phyloP scores from a whole-genome alignment of 2,797 vertebrate species.

The Amniataba percoides region DNA sequence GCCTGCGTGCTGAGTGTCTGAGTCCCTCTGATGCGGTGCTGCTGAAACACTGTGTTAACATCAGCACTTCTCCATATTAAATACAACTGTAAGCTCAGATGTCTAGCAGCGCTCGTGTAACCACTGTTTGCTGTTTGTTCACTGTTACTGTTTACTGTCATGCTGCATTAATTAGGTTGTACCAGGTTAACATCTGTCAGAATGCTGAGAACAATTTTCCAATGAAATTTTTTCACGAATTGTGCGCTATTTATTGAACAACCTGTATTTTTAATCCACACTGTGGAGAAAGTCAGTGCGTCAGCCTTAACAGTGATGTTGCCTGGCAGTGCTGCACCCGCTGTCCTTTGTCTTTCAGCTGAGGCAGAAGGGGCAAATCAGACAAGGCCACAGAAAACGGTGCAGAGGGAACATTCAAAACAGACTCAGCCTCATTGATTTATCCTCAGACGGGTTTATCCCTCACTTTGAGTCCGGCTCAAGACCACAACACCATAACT shows the following conservation, averaged over 20 bases:
- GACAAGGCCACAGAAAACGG: slow-evolving; percentile 38
- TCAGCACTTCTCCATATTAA: slow-evolving; percentile 36
- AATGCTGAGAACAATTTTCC: background rate
- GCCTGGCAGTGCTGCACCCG: background rate
- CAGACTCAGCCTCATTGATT: slow-evolving; percentile 55
- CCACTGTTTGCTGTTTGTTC: background rate
- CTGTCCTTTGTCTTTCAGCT: slow-evolving; percentile 41
- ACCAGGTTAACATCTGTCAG: slow-evolving; percentile 10
- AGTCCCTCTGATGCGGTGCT: slow-evolving; percentile 20
- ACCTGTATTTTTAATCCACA: slow-evolving; percentile 1
- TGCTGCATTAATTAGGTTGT: background rate
- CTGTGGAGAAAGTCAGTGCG: slow-evolving; percentile 2
- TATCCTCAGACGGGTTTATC: slow-evolving; percentile 55
- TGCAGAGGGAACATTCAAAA: slow-evolving; percentile 30
- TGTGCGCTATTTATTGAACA: slow-evolving; percentile 9
- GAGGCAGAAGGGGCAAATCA: slow-evolving; percentile 43
- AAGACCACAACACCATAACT: slow-evolving; percentile 54
- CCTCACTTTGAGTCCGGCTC: slow-evolving; percentile 47
- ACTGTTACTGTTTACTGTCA: background rate
- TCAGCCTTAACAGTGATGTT: slow-evolving; percentile 30
- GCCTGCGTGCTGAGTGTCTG: slow-evolving; percentile 8
- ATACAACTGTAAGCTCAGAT: slow-evolving; percentile 16
- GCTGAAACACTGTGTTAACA: slow-evolving; percentile 37
- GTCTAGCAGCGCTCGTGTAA: slow-evolving; percentile 18
- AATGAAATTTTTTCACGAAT: slow-evolving; percentile 2